A percentile compares a stretch with the other conserved stretches of the same genome.
Evolutionary conservation across 30 jellyfish, hydroid and myxozoan species (phyloP).

Genomic region (Turritopsis rubra): DNA sequence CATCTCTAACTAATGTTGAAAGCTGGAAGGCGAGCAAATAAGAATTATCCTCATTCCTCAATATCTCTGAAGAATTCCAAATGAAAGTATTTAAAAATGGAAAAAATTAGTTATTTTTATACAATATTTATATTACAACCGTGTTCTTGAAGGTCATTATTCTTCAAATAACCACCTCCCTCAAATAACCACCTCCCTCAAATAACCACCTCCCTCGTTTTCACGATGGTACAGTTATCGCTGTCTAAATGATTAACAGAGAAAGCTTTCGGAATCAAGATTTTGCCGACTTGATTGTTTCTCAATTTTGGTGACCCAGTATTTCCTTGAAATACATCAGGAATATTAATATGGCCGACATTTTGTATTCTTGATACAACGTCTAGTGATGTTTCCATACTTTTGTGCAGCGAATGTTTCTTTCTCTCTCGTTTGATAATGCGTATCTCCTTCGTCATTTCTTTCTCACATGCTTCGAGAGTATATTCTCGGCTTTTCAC

Average conservation of each 20-base stretch:
- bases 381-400: not conserved
- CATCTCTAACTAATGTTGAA: too few relatives aligned
- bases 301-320: not conserved
- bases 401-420: not conserved
- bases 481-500: conserved; percentile 23
- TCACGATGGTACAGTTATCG: not conserved
- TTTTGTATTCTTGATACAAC: not conserved
- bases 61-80: too few relatives aligned
- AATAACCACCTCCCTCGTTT: not conserved
- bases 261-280: conserved; percentile 14
- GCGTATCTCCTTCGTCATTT: not conserved
- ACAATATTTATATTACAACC: too few relatives aligned
- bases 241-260: not conserved
- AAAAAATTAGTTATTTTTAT: too few relatives aligned
- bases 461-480: conserved; percentile 4
- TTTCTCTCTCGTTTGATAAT: not conserved
- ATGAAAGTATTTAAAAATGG: too few relatives aligned
- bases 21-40: too few relatives aligned
- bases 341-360: conserved; percentile 8
- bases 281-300: conserved; percentile 8
- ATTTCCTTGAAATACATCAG: conserved; percentile 1
- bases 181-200: too few relatives aligned
- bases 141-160: too few relatives aligned
- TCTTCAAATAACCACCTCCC: too few relatives aligned
- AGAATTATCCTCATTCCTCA: too few relatives aligned